Evolutionary conservation across 1,140 invertebrate species (phyloP), one percentile per base, ranked within the genome.

Genomic region (Bombus sylvicola): DNA sequence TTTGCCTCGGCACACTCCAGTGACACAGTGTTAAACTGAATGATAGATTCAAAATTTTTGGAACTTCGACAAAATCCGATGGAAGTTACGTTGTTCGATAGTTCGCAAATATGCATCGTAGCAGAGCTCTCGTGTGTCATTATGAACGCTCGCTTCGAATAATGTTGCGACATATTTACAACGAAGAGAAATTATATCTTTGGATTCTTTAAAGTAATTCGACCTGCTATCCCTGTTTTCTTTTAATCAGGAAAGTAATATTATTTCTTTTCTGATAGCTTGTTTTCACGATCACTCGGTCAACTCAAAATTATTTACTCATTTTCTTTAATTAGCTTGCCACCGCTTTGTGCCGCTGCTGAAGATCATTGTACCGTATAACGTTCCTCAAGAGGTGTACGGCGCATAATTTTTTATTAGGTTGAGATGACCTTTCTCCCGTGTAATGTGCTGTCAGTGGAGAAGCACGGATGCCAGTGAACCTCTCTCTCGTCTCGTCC

Each of bases 361-460:
- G 66, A 89, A 89, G 88, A 89, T 89, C 85, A 68, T 89, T 89
- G 88, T 89, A 89, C 88, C 88, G 88, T 89, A 64, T 89, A 85
- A 89, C 80, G 84, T 69, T 71, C 22, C 88, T 86, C 80, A 69
- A 66, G 76, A 83, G 77, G 84, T 87, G 74, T 76, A 72, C 80
- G 79, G 87, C 84, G 88, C 80, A 89, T 89, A 89, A 89, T 89
- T 88, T 89, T 89, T 89, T 89, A 89, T 89, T 89, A 89, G 57
- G 86, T 75, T 89, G 80, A 74, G 88, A 89, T 89, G 88, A 89
- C 88, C 88, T 89, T 89, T 89, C 88, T 88, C 88, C 31, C 87
- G 79, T 89, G 68, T 89, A 87, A 89, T 89, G 79, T 77, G 87
- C 80, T 80, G 73, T 83, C 83, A 75, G 69, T 89, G 79, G 80